phyloP scores from a whole-genome alignment of 2,113 vertebrate genomes.

The Larimichthys crocea region DNA sequence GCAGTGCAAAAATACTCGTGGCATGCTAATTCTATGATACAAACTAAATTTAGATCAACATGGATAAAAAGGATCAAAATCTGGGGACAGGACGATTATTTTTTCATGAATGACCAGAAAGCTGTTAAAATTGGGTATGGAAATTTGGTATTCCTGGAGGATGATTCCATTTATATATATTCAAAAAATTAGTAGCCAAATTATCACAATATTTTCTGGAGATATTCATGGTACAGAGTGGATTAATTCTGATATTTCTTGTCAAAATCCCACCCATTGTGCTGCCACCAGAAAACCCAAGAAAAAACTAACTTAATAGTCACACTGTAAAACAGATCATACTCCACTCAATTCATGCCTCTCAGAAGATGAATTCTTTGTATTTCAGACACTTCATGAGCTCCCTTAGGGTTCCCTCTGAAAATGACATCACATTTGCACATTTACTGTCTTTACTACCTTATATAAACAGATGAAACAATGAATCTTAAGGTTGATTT shows the following conservation, averaged over 20 bases:
- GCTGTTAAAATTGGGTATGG: background rate
- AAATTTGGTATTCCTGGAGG: too few relatives aligned
- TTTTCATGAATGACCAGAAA: background rate
- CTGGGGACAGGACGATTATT: background rate
- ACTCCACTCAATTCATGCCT: background rate
- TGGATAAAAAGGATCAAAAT: background rate
- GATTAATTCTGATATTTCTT: background rate
- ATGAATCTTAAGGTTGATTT: background rate
- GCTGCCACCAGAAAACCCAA: too few relatives aligned
- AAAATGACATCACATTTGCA: background rate
- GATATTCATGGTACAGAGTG: background rate
- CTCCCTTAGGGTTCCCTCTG: background rate
- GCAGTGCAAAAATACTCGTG: conserved; percentile 1
- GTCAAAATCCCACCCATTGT: background rate
- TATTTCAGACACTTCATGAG: background rate
- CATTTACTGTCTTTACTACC: background rate
- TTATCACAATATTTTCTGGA: background rate
- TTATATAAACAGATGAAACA: background rate
- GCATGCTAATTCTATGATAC: background rate
- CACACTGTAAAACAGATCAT: background rate
- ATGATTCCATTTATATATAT: background rate
- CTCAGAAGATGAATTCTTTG: background rate
- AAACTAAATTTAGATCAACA: background rate
- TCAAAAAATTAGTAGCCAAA: background rate
- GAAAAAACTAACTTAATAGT: background rate